Evolutionary conservation across 2,113 vertebrate species (phyloP).

Genomic region (Circaetus gallicus): DNA sequence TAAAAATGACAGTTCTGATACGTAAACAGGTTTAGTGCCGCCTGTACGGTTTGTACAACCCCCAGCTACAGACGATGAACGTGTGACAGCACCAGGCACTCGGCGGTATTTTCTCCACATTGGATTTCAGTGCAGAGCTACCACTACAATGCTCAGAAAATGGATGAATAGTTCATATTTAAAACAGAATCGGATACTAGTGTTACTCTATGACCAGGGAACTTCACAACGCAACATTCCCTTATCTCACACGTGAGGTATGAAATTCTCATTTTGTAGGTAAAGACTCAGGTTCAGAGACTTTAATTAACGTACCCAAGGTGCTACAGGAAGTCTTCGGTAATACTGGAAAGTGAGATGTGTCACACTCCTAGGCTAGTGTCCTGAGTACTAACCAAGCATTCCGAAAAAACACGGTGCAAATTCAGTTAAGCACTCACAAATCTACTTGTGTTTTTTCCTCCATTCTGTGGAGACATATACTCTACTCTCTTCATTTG

Average conservation of each 20-base stretch:
- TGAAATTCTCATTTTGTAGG: background rate
- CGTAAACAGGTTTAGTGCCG: accelerated
- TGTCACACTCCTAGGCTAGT: background rate
- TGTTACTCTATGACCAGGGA: background rate
- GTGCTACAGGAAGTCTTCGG: background rate
- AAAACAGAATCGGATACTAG: background rate
- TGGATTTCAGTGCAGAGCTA: background rate
- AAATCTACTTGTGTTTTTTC: background rate
- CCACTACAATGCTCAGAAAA: background rate
- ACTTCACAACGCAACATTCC: background rate
- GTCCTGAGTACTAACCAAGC: background rate
- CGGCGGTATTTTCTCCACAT: background rate
- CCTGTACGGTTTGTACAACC: background rate
- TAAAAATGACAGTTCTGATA: background rate
- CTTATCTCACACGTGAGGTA: background rate
- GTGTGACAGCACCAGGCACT: background rate
- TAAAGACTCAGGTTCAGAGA: background rate
- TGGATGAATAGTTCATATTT: background rate
- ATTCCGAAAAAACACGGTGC: background rate
- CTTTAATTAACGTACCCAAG: background rate
- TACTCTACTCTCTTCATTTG: background rate
- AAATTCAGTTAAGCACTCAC: background rate
- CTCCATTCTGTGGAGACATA: background rate
- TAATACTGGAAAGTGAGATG: background rate
- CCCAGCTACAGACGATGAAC: background rate